These are phyloP conservation scores for Ceramica pisi DNA, from an alignment of 2,888 invertebrate genomes.

Conservation along the genomic window DNA sequence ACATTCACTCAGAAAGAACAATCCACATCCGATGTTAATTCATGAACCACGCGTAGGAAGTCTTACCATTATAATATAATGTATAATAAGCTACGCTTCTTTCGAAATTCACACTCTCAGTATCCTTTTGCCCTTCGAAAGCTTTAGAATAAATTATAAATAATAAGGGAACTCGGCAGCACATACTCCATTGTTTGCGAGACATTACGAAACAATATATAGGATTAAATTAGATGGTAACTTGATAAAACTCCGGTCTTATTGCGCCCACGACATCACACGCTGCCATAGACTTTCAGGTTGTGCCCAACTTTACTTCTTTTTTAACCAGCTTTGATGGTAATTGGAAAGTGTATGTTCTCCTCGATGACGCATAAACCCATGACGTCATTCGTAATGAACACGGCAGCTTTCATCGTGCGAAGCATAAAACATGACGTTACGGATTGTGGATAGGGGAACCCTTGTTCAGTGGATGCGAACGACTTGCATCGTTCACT, in stretches of 20 bases:
- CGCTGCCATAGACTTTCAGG: conserved; percentile 64
- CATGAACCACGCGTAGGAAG: conserved; percentile 73
- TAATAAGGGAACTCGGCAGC: conserved; percentile 62
- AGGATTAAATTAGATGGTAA: conserved; percentile 72
- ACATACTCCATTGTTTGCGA: conserved; percentile 70
- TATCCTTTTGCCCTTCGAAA: conserved; percentile 68
- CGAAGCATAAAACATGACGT: conserved; percentile 53
- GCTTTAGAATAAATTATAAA: conserved; percentile 71
- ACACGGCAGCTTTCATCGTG: conserved; percentile 50
- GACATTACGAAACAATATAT: conserved; percentile 75
- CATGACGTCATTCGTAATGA: conserved; percentile 62
- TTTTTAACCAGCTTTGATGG: conserved; percentile 65
- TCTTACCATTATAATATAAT: conserved; percentile 71
- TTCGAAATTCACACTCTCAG: conserved; percentile 67
- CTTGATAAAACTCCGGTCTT: conserved; percentile 70
- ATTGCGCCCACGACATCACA: conserved; percentile 70
- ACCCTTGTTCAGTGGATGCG: conserved; percentile 47
- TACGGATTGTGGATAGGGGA: conserved; percentile 45
- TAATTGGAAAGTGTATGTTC: conserved; percentile 69
- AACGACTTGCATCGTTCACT: conserved; percentile 48
- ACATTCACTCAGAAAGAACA: conserved; percentile 56
- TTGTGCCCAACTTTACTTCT: conserved; percentile 64
- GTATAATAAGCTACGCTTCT: conserved; percentile 71
- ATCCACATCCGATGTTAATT: conserved; percentile 67
- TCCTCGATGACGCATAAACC: conserved; percentile 62